Evolutionary conservation across 2,888 invertebrate species (phyloP).

Genomic region (Torymus aiolomorphi): DNA sequence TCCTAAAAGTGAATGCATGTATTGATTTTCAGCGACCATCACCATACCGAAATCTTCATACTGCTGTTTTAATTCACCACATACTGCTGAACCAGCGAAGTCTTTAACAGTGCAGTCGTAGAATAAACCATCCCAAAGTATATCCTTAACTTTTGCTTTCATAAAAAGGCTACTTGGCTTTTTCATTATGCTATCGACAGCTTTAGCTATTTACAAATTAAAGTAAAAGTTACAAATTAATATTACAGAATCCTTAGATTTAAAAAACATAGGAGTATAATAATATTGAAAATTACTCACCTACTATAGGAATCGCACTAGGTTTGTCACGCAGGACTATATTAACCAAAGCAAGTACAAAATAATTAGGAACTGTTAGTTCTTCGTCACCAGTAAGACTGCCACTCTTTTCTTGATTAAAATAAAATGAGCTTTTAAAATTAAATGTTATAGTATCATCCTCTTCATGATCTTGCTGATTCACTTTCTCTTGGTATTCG

Average conservation of each 20-base stretch:
- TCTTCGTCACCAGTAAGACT: conserved; percentile 86
- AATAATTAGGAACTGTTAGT: conserved; percentile 82
- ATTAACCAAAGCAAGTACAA: conserved; percentile 81
- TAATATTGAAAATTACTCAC: conserved; percentile 63
- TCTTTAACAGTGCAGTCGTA: conserved; percentile 86
- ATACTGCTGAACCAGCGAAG: conserved; percentile 86
- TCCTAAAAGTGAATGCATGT: conserved; percentile 85
- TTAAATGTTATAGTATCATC: conserved; percentile 86
- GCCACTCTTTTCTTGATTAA: conserved; percentile 78
- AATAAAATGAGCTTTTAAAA: conserved; percentile 82
- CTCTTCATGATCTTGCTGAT: conserved; percentile 83
- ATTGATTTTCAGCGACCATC: conserved; percentile 80
- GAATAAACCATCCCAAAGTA: conserved; percentile 84
- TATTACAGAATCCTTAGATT: too few species aligned
- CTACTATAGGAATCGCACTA: conserved; percentile 81
- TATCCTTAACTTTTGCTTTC: conserved; percentile 33
- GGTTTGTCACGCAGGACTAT: conserved; percentile 78
- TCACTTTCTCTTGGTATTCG: conserved; percentile 79
- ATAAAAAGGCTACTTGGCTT: too few species aligned
- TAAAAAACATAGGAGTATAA: too few species aligned
- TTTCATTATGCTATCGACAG: too few species aligned
- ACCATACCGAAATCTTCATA: background rate
- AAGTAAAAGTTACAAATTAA: too few species aligned
- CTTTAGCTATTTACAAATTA: too few species aligned
- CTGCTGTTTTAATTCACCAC: conserved; percentile 79